phyloP scores from a whole-genome alignment of 2,797 vertebrate genomes.

The Moxostoma hubbsi region DNA sequence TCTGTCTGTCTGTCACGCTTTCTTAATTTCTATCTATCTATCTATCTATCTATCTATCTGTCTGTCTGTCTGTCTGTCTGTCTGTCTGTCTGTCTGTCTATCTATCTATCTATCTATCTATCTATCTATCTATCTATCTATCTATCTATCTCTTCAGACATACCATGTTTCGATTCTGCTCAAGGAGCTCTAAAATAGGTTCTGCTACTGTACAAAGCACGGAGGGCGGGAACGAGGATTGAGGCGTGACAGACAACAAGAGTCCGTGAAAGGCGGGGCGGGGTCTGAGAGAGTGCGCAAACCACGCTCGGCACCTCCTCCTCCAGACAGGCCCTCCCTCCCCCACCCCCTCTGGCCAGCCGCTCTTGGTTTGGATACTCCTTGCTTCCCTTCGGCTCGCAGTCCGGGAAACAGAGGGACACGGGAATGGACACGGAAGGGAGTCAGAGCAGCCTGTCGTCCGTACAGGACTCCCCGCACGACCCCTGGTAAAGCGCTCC shows the following conservation, averaged over 20 bases:
- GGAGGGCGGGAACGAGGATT: constrained; percentile 56
- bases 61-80: not conserved
- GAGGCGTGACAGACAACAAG: constrained; percentile 54
- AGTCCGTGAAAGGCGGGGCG: constrained; percentile 74
- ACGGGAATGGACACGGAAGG: constrained; percentile 95
- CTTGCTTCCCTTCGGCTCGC: constrained; percentile 77
- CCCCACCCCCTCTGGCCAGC: constrained; percentile 67
- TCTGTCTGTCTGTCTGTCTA: not conserved
- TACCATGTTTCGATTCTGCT: not conserved
- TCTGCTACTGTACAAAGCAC: constrained; percentile 59
- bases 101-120: too few relatives aligned
- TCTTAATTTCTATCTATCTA: too few relatives aligned
- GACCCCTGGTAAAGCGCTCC: constrained; percentile 87
- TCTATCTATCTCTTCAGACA: constrained; percentile 47
- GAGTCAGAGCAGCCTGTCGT: constrained; percentile 93
- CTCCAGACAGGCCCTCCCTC: constrained; percentile 63
- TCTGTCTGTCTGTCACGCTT: too few relatives aligned
- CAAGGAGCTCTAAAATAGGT: too few relatives aligned
- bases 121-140: not conserved
- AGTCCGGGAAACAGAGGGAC: constrained; percentile 73
- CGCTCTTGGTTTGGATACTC: constrained; percentile 83
- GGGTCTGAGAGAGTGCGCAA: constrained; percentile 69
- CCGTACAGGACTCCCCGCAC: constrained; percentile 93
- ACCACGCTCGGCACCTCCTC: constrained; percentile 81
- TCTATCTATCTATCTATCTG: too few relatives aligned